phyloP scores from a whole-genome alignment of 1,140 invertebrate species.

The Nebria ingens region DNA sequence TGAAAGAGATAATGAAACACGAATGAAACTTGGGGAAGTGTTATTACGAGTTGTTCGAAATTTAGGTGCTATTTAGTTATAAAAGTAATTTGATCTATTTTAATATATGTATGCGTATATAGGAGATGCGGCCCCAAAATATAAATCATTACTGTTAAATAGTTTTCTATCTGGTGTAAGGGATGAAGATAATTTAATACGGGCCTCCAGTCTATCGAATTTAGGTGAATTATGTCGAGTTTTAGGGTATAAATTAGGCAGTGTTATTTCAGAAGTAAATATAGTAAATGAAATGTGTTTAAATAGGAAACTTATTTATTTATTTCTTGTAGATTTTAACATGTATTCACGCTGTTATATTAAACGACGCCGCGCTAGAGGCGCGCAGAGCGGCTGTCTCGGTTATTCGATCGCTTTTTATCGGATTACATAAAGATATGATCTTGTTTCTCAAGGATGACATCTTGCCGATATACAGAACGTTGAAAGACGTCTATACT shows the following conservation, averaged over 20 bases:
- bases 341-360: conserved; percentile 55
- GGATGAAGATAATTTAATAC: conserved; percentile 61
- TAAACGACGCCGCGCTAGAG: conserved; percentile 55
- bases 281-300: background rate
- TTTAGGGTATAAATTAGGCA: conserved; percentile 60
- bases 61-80: conserved; percentile 48
- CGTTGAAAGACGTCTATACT: conserved; percentile 52
- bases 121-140: conserved; percentile 52
- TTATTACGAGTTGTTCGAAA: conserved; percentile 60
- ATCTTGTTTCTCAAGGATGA: conserved; percentile 52
- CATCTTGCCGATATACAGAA: conserved; percentile 56
- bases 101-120: too few species aligned
- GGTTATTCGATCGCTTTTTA: conserved; percentile 58
- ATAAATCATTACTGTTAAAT: conserved; percentile 61
- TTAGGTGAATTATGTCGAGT: conserved; percentile 72
- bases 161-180: conserved; percentile 56
- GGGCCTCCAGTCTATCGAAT: conserved; percentile 75
- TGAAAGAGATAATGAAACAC: conserved; percentile 45
- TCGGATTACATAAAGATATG: conserved; percentile 59
- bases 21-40: conserved; percentile 75
- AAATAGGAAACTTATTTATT: conserved; percentile 18
- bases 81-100: conserved; percentile 23
- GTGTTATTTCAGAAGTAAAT: conserved; percentile 60
- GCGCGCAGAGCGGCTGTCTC: conserved; percentile 69
- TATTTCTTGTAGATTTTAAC: conserved; percentile 46